Evolutionary conservation across 2,888 invertebrate genomes (phyloP).

Genomic region (Mycogona germanica): DNA sequence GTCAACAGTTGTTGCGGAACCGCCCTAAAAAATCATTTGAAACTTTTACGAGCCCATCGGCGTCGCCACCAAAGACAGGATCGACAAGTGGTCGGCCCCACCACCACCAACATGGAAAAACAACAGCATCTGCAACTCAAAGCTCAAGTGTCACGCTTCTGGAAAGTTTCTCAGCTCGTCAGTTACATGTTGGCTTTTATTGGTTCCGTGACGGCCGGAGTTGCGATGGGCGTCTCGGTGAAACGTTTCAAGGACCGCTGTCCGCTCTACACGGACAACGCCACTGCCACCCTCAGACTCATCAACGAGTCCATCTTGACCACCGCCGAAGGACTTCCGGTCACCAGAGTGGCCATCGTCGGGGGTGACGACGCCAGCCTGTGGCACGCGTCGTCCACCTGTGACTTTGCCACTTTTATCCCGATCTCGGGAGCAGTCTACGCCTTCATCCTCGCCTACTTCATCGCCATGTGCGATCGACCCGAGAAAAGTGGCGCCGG

Average conservation of each 20-base stretch:
- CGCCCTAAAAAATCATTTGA: too few relatives aligned
- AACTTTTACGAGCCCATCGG: too few relatives aligned
- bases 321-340: neutral
- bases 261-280: conserved; percentile 11
- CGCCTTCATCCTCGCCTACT: conserved; percentile 13
- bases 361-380: conserved; percentile 1
- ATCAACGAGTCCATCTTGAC: neutral
- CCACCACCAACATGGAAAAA: too few relatives aligned
- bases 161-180: conserved; percentile 15
- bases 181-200: conserved; percentile 16
- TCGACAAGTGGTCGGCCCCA: too few relatives aligned
- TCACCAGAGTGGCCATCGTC: neutral
- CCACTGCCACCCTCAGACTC: too few relatives aligned
- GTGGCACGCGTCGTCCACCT: conserved; percentile 1
- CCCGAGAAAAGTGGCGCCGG: too few relatives aligned
- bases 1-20: too few relatives aligned
- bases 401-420: conserved; percentile 6
- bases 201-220: conserved; percentile 12
- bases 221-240: conserved; percentile 13
- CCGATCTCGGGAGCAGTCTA: neutral
- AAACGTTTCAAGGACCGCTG: conserved; percentile 15
- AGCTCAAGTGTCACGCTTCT: too few relatives aligned
- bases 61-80: too few relatives aligned
- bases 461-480: conserved; percentile 12
- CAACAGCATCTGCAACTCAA: too few relatives aligned